Conservation (phyloP, 2,888 invertebrate genomes). For the Acronicta aceris region DNA sequence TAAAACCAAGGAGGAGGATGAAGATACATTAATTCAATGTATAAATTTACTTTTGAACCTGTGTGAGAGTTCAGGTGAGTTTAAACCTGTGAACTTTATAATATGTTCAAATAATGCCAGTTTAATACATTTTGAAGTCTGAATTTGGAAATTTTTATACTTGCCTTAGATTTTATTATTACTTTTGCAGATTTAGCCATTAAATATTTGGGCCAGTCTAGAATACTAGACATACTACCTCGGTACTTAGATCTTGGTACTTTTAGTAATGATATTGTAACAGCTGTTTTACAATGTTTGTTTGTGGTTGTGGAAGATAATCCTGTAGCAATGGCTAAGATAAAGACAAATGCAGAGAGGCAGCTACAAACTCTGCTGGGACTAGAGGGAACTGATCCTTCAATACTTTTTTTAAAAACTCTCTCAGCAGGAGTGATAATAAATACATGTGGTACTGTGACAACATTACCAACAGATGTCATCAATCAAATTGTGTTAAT, state of each 20-base stretch:
- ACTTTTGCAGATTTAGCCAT: conserved; percentile 88
- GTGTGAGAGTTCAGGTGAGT: conserved; percentile 90
- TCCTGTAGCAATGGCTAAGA: conserved; percentile 85
- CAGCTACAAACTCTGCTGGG: conserved; percentile 79
- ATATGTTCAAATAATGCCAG: too few species aligned
- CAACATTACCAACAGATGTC: conserved; percentile 78
- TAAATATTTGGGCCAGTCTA: conserved; percentile 90
- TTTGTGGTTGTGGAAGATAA: conserved; percentile 93
- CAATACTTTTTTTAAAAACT: conserved; percentile 85
- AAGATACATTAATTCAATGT: conserved; percentile 91
- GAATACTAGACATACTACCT: conserved; percentile 89
- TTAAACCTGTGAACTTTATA: too few species aligned
- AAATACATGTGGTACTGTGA: conserved; percentile 84
- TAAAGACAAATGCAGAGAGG: conserved; percentile 84
- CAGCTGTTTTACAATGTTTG: conserved; percentile 91
- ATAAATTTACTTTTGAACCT: conserved; percentile 92
- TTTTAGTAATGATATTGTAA: conserved; percentile 89
- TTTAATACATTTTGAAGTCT: too few species aligned
- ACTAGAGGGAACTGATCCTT: conserved; percentile 78
- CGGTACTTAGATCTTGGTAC: conserved; percentile 89
- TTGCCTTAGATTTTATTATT: background rate
- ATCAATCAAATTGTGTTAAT: conserved; percentile 85
- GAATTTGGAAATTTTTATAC: too few species aligned
- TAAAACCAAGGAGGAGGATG: conserved; percentile 87
- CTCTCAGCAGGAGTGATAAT: conserved; percentile 89